These are phyloP conservation scores for Hetaerina titia DNA, from an alignment of 2,888 invertebrate species.

Conservation along the genomic window DNA sequence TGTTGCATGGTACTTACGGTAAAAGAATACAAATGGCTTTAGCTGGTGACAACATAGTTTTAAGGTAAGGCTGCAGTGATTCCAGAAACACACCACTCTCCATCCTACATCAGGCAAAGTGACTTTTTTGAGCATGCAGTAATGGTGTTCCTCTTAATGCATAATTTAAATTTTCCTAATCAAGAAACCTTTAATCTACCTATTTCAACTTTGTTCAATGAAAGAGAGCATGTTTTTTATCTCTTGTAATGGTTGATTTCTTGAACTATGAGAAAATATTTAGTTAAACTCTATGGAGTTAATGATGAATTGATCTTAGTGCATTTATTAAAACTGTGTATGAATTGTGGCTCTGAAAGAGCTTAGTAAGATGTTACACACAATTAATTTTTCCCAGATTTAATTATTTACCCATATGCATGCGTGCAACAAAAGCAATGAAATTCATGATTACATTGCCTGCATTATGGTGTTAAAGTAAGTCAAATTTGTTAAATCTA, in stretches of 20 bases:
- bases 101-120: background rate
- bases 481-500: background rate
- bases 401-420: background rate
- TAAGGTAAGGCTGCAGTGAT: slow-evolving; percentile 33
- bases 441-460: background rate
- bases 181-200: background rate
- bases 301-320: background rate
- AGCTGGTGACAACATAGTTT: slow-evolving; percentile 44
- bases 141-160: background rate
- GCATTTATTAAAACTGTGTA: background rate
- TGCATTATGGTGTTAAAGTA: background rate
- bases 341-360: background rate
- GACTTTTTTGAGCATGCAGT: background rate
- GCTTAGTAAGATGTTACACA: background rate
- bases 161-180: background rate
- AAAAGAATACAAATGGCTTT: slow-evolving; percentile 40
- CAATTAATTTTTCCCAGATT: background rate
- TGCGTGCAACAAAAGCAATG: background rate
- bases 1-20: slow-evolving; percentile 26
- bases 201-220: background rate
- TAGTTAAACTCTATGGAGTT: background rate
- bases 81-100: background rate
- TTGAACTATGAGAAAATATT: background rate
- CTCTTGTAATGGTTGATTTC: background rate
- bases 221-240: background rate